These are phyloP conservation scores for Ceratina australensis DNA, from an alignment of 1,140 invertebrate genomes.

Conservation along the genomic window DNA sequence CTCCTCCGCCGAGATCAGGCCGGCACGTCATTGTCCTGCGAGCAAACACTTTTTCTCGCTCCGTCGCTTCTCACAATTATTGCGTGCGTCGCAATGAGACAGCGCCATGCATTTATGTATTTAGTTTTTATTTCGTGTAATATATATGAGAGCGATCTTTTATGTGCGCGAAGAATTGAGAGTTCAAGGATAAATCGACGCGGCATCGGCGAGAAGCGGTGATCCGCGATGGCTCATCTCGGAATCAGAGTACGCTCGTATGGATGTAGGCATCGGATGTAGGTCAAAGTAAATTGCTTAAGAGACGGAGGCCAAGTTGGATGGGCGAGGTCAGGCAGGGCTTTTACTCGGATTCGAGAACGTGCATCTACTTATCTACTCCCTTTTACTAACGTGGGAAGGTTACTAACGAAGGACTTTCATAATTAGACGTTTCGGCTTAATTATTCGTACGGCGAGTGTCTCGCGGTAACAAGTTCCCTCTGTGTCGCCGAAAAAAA, in stretches of 20 bases:
- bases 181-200: background rate
- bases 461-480: constrained; percentile 57
- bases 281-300: background rate
- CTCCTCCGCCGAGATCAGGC: constrained; percentile 30
- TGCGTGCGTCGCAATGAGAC: too few relatives aligned
- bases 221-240: background rate
- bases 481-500: constrained; percentile 19
- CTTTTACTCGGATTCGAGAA: constrained; percentile 34
- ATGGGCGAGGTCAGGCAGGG: background rate
- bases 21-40: background rate
- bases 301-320: background rate
- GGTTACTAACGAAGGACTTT: constrained; percentile 59
- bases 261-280: background rate
- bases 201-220: too few relatives aligned
- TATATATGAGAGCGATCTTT: too few relatives aligned
- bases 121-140: too few relatives aligned
- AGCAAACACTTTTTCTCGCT: constrained; percentile 13
- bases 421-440: constrained; percentile 65
- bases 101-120: too few relatives aligned
- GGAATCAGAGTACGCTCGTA: background rate
- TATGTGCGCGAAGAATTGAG: too few relatives aligned
- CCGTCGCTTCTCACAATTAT: background rate
- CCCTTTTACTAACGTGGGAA: constrained; percentile 28
- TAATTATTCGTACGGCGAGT: constrained; percentile 57
- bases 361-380: constrained; percentile 45